Base-by-base conservation (phyloP, 2,113 vertebrate genomes). In the Loxodonta africana region DNA sequence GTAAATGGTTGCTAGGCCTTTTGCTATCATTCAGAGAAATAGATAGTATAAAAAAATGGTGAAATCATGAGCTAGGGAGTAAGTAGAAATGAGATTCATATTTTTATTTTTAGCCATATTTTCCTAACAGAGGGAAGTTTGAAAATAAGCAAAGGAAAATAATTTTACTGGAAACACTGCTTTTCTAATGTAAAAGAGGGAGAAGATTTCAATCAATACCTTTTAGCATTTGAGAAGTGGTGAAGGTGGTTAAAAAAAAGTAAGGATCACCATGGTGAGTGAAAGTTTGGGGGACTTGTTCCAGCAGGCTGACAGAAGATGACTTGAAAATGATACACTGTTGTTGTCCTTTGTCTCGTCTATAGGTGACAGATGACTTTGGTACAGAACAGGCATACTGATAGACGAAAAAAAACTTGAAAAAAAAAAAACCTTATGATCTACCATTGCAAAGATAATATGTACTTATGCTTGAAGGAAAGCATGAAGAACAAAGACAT, bases 311-410 rank as follows among this genome's bases (percentile, higher is more conserved):
- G 88, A 94, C 88, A 73, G 65, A 69, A 53, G 62, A 92, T 44
- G 44, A 96, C 76, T 97, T 90, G 95, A 92, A 97, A 95, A 97
- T 97, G 60, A 95, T 94, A 62, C 51, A 62, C 53, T 60, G 77
- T 44, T 93, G 74, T 67, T 83, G 26, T 97, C 80, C 69, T 95
- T 94, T 94, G 86, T 95, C 89, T 81, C 89, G 73, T 74, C 80
- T 78, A 5, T 80, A 94, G 91, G 92, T 83, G 94, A 96, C 44
- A 89, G 90, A 97, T 84, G 63, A 74, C 57, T 94, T 65, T 93
- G 51, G 86, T 73, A 83, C 28, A 83, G 60, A 92, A 37, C 2
- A 84, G 71, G 69, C 88, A 92, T 92, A 73, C 44, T 81, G 62
- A 93, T 78, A 53, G 26, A 51, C 48, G 10, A 71, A 37, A 51